Evolutionary conservation across 2,888 invertebrate species (phyloP), one percentile per base, ranked within the genome.

Genomic region (Ectemnius cavifrons): DNA sequence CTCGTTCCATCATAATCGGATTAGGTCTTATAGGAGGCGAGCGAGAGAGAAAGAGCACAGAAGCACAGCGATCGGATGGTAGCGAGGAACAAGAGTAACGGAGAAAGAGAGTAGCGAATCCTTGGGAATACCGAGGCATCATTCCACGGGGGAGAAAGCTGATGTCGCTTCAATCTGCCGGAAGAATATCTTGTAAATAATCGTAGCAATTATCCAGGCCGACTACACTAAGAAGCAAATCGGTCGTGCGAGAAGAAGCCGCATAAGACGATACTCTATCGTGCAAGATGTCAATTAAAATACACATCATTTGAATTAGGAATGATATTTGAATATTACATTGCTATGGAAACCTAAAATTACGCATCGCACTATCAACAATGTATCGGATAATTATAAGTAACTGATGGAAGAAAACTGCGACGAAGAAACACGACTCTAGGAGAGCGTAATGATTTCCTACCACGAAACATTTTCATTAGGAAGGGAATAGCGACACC

Each of bases 1-100:
- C 81, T 81, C 84, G 81, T 84, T 84, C 83, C 81, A 81, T 70
- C 82, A 78, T 86, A 87, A 87, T 87, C 84, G 87, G 86, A 87
- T 87, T 87, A 87, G 82, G 80, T 73, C 71, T 72, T 52, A 62
- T 57, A 65, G 68, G 60, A 59, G 52, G 49, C 18, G 49, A 62
- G 62, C 20, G 59, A 65, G 52, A 52, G 27, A 49, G 71, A 60
- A 61, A 67, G 11, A 27, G 46, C 28, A 47, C 63, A 37, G 14
- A 2, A 57, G 52, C 59, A 45, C 56, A 27, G 45, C 60, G 70
- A 46, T 62, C 68, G 72, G 78, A 70, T 56, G 73, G 52, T 61
- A 47, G 59, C 6, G 46, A 16, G 27, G 16, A 52, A n/a, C 16
- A 18, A 28, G 60, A 61, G 59, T 66, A 70, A 70, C 69, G 67